These are phyloP conservation scores for Hydriomena furcata DNA, from an alignment of 2,888 invertebrate genomes.

Conservation along the genomic window DNA sequence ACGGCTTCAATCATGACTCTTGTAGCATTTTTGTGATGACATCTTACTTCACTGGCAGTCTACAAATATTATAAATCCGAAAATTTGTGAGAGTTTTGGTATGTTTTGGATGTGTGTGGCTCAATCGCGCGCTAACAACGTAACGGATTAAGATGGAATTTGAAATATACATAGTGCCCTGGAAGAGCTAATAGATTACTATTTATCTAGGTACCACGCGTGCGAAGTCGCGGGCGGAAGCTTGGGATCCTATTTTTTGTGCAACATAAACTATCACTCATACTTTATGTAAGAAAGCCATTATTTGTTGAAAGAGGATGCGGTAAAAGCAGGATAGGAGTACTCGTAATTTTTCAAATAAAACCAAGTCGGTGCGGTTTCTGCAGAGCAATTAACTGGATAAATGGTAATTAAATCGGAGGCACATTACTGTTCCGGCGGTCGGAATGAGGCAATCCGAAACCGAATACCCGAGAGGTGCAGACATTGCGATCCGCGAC, in stretches of 20 bases:
- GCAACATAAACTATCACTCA: too few species aligned
- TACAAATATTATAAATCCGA: conserved; percentile 1
- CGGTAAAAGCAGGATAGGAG: conserved; percentile 23
- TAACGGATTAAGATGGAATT: too few species aligned
- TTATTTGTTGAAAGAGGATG: conserved; percentile 11
- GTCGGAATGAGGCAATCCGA: conserved; percentile 37
- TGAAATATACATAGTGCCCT: too few species aligned
- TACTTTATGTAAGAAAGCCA: not conserved
- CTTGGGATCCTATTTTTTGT: too few species aligned
- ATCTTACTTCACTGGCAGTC: conserved; percentile 1
- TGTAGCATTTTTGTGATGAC: not conserved
- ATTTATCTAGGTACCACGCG: too few species aligned
- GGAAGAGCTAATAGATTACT: too few species aligned
- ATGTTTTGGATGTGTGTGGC: too few species aligned
- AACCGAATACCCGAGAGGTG: conserved; percentile 28
- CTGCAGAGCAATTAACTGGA: conserved; percentile 42
- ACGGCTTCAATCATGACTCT: conserved; percentile 6
- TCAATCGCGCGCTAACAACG: too few species aligned
- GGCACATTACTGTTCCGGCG: conserved; percentile 42
- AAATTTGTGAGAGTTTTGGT: not conserved
- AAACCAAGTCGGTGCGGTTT: conserved; percentile 45
- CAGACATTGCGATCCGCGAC: conserved; percentile 24
- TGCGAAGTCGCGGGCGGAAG: too few species aligned
- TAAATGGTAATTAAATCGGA: conserved; percentile 53
- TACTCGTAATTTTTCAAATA: conserved; percentile 36